Percentiles rank a stretch among this genome's conserved stretches.
Evolutionary conservation across 1,140 invertebrate genomes (phyloP).

Genomic region (Apocrypta bakeri): DNA sequence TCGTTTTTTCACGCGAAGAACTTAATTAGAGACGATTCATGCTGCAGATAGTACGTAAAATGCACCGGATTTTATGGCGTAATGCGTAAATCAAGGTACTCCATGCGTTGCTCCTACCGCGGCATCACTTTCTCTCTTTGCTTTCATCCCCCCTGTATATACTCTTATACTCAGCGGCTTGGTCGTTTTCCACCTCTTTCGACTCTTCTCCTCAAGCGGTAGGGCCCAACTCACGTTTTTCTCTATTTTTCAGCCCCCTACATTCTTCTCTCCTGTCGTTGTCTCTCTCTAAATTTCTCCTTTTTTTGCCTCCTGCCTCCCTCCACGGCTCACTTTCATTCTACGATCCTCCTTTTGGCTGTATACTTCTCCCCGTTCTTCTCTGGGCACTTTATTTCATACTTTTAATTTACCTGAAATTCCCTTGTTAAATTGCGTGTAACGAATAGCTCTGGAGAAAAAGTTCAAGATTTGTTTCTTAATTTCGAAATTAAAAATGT

Average conservation of each 20-base stretch:
- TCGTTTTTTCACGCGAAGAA: not conserved
- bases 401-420: constrained; percentile 57
- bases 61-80: constrained; percentile 63
- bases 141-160: not conserved
- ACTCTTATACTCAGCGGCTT: not conserved
- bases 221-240: not conserved
- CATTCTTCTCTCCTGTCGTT: constrained; percentile 40
- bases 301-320: not conserved
- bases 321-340: constrained; percentile 21
- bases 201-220: not conserved
- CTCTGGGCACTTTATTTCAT: constrained; percentile 1
- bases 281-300: constrained; percentile 36
- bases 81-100: constrained; percentile 62
- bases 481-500: no score
- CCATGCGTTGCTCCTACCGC: constrained; percentile 7
- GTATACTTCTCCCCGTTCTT: constrained; percentile 33
- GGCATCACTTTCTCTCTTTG: constrained; percentile 20
- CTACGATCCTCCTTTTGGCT: constrained; percentile 39
- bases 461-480: no score
- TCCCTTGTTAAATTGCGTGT: not conserved
- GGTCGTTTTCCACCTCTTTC: not conserved
- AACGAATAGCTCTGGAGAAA: no score
- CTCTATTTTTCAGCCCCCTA: constrained; percentile 22
- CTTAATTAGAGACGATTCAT: constrained; percentile 58
- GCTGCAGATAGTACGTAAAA: constrained; percentile 50